Evolutionary conservation across 2,888 invertebrate genomes (phyloP).

Genomic region (Dryocosmus kuriphilus): DNA sequence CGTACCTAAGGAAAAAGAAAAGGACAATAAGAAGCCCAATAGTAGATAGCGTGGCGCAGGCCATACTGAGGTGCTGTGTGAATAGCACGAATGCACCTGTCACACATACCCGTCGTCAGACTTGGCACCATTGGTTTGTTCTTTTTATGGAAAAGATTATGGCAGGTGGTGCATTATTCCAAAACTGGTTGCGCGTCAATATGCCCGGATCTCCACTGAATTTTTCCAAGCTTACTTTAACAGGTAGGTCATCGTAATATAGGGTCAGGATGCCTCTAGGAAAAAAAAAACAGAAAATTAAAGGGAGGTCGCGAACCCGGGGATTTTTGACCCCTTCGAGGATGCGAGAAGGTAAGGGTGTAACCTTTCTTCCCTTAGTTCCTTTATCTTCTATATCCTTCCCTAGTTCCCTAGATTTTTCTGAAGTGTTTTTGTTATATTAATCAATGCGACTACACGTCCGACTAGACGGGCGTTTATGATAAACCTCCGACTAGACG

Average conservation of each 20-base stretch:
- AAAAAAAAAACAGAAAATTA: not conserved
- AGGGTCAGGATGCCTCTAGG: not conserved
- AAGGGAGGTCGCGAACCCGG: not conserved
- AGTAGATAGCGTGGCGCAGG: conserved; percentile 9
- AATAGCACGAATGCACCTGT: conserved; percentile 14
- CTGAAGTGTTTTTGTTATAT: no score
- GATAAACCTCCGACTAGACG: no score
- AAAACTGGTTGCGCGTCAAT: conserved; percentile 57
- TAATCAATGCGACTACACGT: no score
- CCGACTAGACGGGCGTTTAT: no score
- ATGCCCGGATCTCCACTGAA: conserved; percentile 52
- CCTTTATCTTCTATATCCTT: not conserved
- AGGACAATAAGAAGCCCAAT: conserved; percentile 18
- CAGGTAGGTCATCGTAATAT: conserved; percentile 51
- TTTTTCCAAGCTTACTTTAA: conserved; percentile 61
- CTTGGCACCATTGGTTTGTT: conserved; percentile 68
- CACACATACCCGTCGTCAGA: conserved; percentile 54
- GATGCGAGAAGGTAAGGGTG: conserved; percentile 5
- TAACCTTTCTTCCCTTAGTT: conserved; percentile 2
- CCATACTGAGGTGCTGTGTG: not conserved
- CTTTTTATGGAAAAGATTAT: conserved; percentile 67
- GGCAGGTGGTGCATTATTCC: conserved; percentile 60
- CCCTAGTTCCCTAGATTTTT: not conserved
- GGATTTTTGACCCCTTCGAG: not conserved
- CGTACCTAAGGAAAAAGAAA: no score